Base-by-base conservation (phyloP, 2,797 vertebrate species). In the Pantherophis vulpinus region DNA sequence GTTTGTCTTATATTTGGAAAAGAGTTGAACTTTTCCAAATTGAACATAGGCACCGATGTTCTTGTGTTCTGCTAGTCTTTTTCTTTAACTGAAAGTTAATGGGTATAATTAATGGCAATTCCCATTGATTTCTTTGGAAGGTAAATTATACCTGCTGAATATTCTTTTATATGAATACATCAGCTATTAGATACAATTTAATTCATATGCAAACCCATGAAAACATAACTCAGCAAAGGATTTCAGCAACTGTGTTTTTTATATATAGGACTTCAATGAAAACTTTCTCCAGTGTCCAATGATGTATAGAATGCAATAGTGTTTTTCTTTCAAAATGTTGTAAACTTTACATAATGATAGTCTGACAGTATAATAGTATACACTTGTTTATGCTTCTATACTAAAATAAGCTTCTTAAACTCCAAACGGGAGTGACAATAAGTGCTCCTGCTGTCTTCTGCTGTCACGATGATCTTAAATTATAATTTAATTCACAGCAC, bases 331-430 rank as follows among this genome's bases (percentile, higher is more conserved):
- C 96, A 96, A 97, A 97, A 97, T 97, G 96, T 97, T 97, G 97
- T 98, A 97, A 97, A 96, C 97, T 97, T 97, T 96, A 97, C 97
- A 97, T 97, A 98, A 98, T 97, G 97, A 96, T 95, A 96, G 96
- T 89, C 96, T 98, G 97, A 97, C 97, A 97, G 97, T 97, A 97
- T 91, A 97, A 97, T 96, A 97, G 97, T 97, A 98, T 98, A 98
- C 97, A 98, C 98, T 98, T 98, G 98, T 98, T 98, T 98, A 98
- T 96, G 98, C 97, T 98, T 98, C 97, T 97, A 97, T 70, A 97
- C 97, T 98, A 97, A 97, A 93, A 98, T 98, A 97, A 97, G 97
- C 97, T 98, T 98, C 96, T 98, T 98, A 98, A 98, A 98, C 98
- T 98, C 97, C 96, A 96, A 96, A 97, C 96, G 96, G 97, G 97